A percentile compares a stretch with the other conserved stretches of the same genome.
These are phyloP conservation scores for Pteropus alecto DNA, from an alignment of 2,113 vertebrate species.

Conservation along the genomic window DNA sequence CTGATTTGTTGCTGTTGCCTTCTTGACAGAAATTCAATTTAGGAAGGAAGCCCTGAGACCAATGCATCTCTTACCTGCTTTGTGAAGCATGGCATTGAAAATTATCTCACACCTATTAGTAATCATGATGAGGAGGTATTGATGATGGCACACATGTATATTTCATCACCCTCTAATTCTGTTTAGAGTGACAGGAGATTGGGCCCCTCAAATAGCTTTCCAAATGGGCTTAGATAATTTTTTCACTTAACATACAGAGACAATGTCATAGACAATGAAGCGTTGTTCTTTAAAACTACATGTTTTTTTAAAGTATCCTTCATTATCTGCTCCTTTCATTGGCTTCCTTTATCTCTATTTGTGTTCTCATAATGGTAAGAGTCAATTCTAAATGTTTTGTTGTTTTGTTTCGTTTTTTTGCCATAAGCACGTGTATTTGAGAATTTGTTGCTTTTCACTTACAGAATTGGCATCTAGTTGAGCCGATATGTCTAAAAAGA, in stretches of 20 bases:
- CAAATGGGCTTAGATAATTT: not conserved
- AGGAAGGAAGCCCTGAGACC: slow-evolving; percentile 52
- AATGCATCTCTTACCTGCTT: slow-evolving; percentile 59
- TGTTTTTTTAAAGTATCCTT: not conserved
- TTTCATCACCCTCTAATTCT: not conserved
- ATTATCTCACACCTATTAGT: slow-evolving; percentile 49
- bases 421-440: not conserved
- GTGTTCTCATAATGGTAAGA: not conserved
- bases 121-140: not conserved
- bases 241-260: not conserved
- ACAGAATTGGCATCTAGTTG: not conserved
- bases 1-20: slow-evolving; percentile 64
- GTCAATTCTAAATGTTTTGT: not conserved
- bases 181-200: not conserved
- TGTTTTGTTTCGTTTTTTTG: not conserved
- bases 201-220: not conserved
- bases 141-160: not conserved
- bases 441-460: not conserved
- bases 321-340: not conserved
- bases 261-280: not conserved
- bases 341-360: slow-evolving; percentile 9
- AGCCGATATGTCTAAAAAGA: not conserved
- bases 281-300: not conserved
- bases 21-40: slow-evolving; percentile 74
- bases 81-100: slow-evolving; percentile 62